These are phyloP conservation scores for Teinopalpus imperialis DNA, from an alignment of 2,888 invertebrate species.

Conservation along the genomic window DNA sequence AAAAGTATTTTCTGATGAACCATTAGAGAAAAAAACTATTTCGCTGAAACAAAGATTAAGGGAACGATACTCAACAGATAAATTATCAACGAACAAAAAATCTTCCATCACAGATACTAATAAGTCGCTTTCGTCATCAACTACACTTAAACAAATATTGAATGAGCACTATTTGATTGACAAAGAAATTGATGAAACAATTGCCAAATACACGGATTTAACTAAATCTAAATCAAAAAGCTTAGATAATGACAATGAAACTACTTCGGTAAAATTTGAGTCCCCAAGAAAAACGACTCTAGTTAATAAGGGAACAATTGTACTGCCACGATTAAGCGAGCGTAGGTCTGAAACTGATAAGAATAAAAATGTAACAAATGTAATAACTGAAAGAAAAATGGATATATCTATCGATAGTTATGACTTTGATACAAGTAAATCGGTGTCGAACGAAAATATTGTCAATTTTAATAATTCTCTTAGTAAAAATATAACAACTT, in stretches of 20 bases:
- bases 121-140: neutral
- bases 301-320: neutral
- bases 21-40: constrained; percentile 4
- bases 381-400: neutral
- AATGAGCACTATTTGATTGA: constrained; percentile 22
- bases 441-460: constrained; percentile 11
- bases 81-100: neutral
- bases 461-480: constrained; percentile 10
- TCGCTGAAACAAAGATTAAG: constrained; percentile 18
- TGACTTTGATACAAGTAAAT: neutral
- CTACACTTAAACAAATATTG: constrained; percentile 15
- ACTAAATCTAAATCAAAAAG: constrained; percentile 15
- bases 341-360: neutral
- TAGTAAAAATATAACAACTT: constrained; percentile 13
- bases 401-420: neutral
- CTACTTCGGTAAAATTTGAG: neutral
- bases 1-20: constrained; percentile 3
- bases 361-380: neutral
- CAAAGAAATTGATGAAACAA: constrained; percentile 24
- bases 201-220: constrained; percentile 18
- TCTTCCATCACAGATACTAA: neutral
- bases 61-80: constrained; percentile 15
- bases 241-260: neutral
- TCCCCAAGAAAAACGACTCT: neutral
- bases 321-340: neutral